Evolutionary conservation across 2,113 vertebrate genomes (phyloP), one percentile per base, ranked within the genome.

Genomic region (Lamprologus tigripictilis): DNA sequence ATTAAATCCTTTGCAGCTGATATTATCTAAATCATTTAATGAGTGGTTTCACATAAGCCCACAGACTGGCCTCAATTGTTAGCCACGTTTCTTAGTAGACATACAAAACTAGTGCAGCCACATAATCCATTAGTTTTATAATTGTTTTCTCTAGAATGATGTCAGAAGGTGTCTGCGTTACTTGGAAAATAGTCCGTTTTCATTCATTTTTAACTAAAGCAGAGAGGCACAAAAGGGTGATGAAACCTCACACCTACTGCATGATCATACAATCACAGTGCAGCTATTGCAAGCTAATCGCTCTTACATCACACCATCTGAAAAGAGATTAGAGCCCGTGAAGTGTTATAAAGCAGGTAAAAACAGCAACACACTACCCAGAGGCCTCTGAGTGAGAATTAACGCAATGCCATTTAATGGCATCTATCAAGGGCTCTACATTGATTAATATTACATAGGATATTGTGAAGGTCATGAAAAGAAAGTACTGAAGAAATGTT

Each of bases 251-350:
- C 71, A 55, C 85, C 35, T 81, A 89, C 55, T 31, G 33, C 83
- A 82, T 89, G 81, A 84, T 87, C 78, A 17, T 85, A 57, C 90
- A 91, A 92, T 91, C 81, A 89, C 86, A 47, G 21, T 55, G 79
- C 81, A 88, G 87, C 86, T 82, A 42, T 40, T 53, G 35, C 71
- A 17, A 82, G 86, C 63, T 82, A 84, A 90, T 90, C 85, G 73
- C 82, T 80, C 57, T 85, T 51, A 79, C 63, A 61, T 86, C 68
- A 78, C 82, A 68, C 86, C 13, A 71, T 87, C 57, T 21, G 58
- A 86, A 89, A 53, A 58, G 80, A 86, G 55, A 57, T 81, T 66
- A 58, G 47, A 47, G 31, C 35, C 26, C 17, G 42, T 17, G 49
- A 58, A 53, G 42, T 53, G 84, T 84, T 47, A 63, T 17, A 23